Evolutionary conservation across 2,888 invertebrate species (phyloP).

Genomic region (Coremacera marginata): DNA sequence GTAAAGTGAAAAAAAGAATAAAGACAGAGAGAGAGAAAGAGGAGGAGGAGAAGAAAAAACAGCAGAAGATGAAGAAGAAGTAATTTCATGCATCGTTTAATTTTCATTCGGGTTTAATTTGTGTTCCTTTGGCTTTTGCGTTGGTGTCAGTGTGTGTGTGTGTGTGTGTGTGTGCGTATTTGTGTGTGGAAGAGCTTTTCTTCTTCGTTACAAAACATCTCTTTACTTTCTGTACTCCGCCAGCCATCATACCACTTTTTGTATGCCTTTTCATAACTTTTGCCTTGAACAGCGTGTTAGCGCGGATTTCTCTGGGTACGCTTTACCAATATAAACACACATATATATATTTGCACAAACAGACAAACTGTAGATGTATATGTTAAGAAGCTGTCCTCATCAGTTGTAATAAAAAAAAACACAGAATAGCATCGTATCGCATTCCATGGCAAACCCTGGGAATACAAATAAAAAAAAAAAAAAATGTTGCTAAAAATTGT

Average conservation of each 20-base stretch:
- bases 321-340: neutral
- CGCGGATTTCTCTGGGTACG: neutral
- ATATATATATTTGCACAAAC: neutral
- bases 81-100: conserved; percentile 54
- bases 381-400: too few relatives aligned
- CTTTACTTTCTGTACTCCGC: neutral
- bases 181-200: neutral
- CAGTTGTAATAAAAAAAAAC: too few relatives aligned
- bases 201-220: neutral
- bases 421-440: too few relatives aligned
- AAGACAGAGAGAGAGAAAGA: too few relatives aligned
- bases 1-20: conserved; percentile 18
- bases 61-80: conserved; percentile 39
- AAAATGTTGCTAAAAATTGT: conserved; percentile 27
- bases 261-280: neutral
- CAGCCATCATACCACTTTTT: neutral
- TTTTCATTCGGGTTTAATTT: conserved; percentile 54
- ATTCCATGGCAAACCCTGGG: neutral
- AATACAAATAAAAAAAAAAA: neutral
- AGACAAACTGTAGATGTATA: too few relatives aligned
- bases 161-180: neutral
- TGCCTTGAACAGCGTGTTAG: neutral
- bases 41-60: neutral
- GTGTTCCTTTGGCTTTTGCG: conserved; percentile 41
- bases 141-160: neutral